phyloP scores from a whole-genome alignment of 2,888 invertebrate genomes.

The Crossocerus cetratus region DNA sequence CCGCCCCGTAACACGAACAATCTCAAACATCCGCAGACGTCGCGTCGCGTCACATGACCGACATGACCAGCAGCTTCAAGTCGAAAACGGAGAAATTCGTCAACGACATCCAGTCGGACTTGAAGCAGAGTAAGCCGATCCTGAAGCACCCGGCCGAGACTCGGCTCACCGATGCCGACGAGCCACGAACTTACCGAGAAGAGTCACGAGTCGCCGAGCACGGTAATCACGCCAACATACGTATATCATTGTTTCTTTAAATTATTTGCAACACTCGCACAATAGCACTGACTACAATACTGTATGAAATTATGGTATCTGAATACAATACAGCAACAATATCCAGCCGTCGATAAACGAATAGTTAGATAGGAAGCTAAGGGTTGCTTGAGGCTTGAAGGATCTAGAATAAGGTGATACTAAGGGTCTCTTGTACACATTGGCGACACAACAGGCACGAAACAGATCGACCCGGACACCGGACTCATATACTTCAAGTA shows the following conservation, averaged over 20 bases:
- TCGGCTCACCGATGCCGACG: constrained; percentile 74
- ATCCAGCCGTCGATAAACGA: too few species aligned
- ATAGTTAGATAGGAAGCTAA: not conserved
- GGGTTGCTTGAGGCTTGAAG: too few species aligned
- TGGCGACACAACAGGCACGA: constrained; percentile 80
- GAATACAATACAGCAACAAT: too few species aligned
- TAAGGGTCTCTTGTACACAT: not conserved
- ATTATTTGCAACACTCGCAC: not conserved
- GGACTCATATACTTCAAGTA: constrained; percentile 89
- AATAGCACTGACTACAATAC: too few species aligned
- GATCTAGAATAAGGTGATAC: not conserved
- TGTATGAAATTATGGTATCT: too few species aligned
- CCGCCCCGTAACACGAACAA: constrained; percentile 54
- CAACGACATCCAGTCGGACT: constrained; percentile 82
- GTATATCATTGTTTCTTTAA: constrained; percentile 1
- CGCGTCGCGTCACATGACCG: constrained; percentile 82
- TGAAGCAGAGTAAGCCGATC: constrained; percentile 78
- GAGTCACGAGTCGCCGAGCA: constrained; percentile 85
- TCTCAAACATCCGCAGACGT: constrained; percentile 76
- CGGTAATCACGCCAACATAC: constrained; percentile 77
- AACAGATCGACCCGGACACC: constrained; percentile 86
- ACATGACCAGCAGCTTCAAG: constrained; percentile 84
- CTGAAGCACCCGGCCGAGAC: constrained; percentile 75
- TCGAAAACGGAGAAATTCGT: constrained; percentile 84
- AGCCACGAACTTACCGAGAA: constrained; percentile 84